Percentiles rank a stretch among this genome's conserved stretches.
Conservation (phyloP, 2,888 invertebrate species). For the Aporophyla nigra region DNA sequence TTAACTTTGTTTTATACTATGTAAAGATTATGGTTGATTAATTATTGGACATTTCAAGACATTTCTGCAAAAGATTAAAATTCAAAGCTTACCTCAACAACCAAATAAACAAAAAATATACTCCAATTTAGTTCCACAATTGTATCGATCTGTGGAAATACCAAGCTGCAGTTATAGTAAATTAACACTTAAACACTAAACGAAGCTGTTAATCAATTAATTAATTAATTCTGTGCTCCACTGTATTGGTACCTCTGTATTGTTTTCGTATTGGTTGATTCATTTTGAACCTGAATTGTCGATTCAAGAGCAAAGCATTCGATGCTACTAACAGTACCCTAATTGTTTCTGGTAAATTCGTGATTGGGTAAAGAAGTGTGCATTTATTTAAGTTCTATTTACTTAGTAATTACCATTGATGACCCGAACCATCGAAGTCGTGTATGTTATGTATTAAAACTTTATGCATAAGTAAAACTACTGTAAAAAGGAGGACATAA, state of each 20-base stretch:
- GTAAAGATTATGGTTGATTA: no score
- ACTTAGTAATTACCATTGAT: no score
- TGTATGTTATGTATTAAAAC: no score
- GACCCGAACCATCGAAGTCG: no score
- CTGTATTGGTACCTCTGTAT: neutral
- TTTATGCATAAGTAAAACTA: no score
- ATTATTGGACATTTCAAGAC: no score
- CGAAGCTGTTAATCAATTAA: constrained; percentile 27
- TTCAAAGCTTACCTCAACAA: no score
- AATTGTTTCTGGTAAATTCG: neutral
- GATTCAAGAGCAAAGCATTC: constrained; percentile 31
- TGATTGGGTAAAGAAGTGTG: neutral
- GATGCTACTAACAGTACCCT: neutral
- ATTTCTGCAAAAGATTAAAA: no score
- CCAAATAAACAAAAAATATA: no score
- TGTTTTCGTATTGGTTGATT: constrained; percentile 3
- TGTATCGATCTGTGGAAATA: neutral
- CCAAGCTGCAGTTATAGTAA: neutral
- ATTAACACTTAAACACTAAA: constrained; percentile 14
- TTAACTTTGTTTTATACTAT: no score
- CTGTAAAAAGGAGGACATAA: no score
- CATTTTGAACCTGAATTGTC: constrained; percentile 19
- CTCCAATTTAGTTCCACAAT: neutral
- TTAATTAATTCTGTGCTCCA: constrained; percentile 25
- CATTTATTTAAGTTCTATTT: no score